phyloP scores from a whole-genome alignment of 2,888 invertebrate species.

The Clitarchus hookeri region DNA sequence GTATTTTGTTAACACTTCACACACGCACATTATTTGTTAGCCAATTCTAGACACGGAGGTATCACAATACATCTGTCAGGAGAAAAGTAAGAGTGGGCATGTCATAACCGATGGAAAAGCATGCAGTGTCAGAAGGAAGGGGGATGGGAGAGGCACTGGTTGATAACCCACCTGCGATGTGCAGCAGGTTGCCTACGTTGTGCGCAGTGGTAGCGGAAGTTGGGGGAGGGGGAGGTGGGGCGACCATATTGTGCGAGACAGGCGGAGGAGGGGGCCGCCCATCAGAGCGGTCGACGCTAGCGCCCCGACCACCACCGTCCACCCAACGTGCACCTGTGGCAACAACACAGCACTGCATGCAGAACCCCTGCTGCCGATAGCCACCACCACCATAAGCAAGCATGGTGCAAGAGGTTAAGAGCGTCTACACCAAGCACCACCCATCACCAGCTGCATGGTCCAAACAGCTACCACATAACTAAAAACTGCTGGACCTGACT shows the following conservation, averaged over 20 bases:
- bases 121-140: not conserved
- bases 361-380: not conserved
- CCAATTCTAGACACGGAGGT: too few relatives aligned
- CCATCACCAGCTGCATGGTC: too few relatives aligned
- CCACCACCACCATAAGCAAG: not conserved
- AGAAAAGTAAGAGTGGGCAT: too few relatives aligned
- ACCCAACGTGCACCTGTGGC: constrained; percentile 59
- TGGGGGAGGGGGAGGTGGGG: constrained; percentile 43
- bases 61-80: too few relatives aligned
- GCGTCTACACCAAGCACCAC: not conserved
- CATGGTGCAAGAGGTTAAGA: not conserved
- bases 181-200: constrained; percentile 72
- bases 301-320: constrained; percentile 52
- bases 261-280: constrained; percentile 44
- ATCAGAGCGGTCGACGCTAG: too few relatives aligned
- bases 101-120: too few relatives aligned
- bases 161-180: constrained; percentile 70
- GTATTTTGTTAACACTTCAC: too few relatives aligned
- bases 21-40: too few relatives aligned
- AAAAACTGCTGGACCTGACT: too few relatives aligned
- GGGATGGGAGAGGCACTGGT: not conserved
- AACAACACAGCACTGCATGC: not conserved
- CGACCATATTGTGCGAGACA: constrained; percentile 52
- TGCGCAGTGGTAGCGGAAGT: constrained; percentile 67
- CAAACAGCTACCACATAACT: too few relatives aligned